Base-by-base conservation (phyloP, 2,888 invertebrate genomes). In the Mesodorylaimus sp. region DNA sequence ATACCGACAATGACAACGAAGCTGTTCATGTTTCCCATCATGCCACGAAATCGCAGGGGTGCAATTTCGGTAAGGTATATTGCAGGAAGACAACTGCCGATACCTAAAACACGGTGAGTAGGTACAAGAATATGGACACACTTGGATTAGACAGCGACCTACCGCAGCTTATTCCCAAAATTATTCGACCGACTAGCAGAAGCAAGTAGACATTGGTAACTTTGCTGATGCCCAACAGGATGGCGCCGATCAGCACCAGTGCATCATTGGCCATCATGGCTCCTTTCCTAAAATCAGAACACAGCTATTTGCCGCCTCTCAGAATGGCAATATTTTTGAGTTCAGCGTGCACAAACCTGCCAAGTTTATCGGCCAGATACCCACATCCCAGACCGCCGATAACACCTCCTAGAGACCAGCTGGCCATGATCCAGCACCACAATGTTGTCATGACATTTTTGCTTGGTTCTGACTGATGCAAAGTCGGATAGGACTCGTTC, bases 351-450 rank as follows among this genome's bases (percentile, higher is more conserved):
- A n/a, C 43, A n/a, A 19, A 48, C 48, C 48, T 82, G 70, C 93
- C 93, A 71, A 93, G 89, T 68, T 83, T 79, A 71, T 95, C 88
- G 59, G 93, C 91, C 66, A 95, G 84, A 77, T 83, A 84, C 54
- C 93, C 95, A 37, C 89, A 91, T 55, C 84, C 79, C 70, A 95
- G 83, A 55, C 93, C 95, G 49, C 95, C 95, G 55, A 91, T 74
- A 88, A 93, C 91, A 51, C 95, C 95, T 51, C 95, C 95, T 61
- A 93, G 85, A 56, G 93, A 91, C 70, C 95, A 95, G 72, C 95
- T 88, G 69, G 91, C 85, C 61, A 95, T 95, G 29, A 89, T 87
- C 64, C 93, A 54, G 1, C 61, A 56, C 60, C 60, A 59, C 41
- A 48, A 25, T n/a, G 48, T 3, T n/a, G 36, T 37, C 25, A 21